phyloP scores from a whole-genome alignment of 1,140 invertebrate genomes.

The Hycleus phaleratus region DNA sequence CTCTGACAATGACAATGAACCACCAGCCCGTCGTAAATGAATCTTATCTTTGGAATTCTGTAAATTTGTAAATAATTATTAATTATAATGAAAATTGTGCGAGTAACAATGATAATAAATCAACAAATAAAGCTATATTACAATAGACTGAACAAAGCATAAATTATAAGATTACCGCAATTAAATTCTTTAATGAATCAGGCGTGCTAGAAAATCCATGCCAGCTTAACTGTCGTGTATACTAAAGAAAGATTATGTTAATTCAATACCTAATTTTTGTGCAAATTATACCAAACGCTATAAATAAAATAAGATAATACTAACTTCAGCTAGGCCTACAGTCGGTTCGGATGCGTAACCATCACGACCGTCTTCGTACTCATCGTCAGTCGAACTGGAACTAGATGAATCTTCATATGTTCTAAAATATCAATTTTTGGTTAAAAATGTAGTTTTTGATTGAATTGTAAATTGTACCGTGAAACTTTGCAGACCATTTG shows the following conservation, averaged over 20 bases:
- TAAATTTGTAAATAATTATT: conserved; percentile 9
- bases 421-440: conserved; percentile 20
- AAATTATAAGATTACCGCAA: conserved; percentile 11
- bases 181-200: conserved; percentile 9
- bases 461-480: conserved; percentile 36
- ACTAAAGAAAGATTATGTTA: conserved; percentile 7
- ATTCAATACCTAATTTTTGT: conserved; percentile 9
- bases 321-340: conserved; percentile 48
- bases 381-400: conserved; percentile 45
- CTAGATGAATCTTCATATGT: conserved; percentile 34
- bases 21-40: conserved; percentile 56
- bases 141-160: conserved; percentile 10
- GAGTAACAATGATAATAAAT: not conserved
- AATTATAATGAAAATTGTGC: not conserved
- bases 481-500: conserved; percentile 91
- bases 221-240: conserved; percentile 30
- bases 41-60: conserved; percentile 31
- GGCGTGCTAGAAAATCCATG: conserved; percentile 31
- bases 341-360: conserved; percentile 81
- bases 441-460: no score
- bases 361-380: conserved; percentile 64
- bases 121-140: conserved; percentile 1
- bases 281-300: not conserved
- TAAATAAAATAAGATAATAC: conserved; percentile 14
- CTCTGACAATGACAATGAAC: conserved; percentile 69